These are phyloP conservation scores for Halcyon leucocephala DNA, from an alignment of 2,797 vertebrate genomes.

Conservation along the genomic window DNA sequence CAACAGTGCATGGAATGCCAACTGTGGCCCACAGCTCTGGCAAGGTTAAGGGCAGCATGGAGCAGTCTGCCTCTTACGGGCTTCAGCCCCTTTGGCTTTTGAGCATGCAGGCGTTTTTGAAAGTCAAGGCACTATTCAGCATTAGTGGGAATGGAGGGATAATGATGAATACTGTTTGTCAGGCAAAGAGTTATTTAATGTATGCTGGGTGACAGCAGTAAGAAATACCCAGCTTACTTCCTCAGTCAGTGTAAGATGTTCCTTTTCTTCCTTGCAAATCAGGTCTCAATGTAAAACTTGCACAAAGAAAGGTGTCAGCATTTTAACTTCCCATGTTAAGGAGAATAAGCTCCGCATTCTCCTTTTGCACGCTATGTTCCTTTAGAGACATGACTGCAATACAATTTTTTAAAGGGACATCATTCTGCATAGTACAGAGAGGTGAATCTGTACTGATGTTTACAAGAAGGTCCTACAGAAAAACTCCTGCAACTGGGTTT, in stretches of 20 bases:
- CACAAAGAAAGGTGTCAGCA: background rate
- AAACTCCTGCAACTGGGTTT: background rate
- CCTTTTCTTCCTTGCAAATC: background rate
- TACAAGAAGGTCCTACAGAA: background rate
- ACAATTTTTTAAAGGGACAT: background rate
- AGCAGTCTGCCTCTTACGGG: background rate
- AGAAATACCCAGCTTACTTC: background rate
- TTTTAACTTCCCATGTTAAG: background rate
- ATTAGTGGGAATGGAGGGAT: background rate
- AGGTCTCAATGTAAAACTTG: background rate
- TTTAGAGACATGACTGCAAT: background rate
- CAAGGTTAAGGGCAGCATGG: background rate
- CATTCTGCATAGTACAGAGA: background rate
- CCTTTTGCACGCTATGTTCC: background rate
- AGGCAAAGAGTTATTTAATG: background rate
- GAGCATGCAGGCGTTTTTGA: background rate
- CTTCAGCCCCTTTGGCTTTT: background rate
- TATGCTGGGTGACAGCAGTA: background rate
- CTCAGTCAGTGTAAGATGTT: background rate
- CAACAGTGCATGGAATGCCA: fast-evolving
- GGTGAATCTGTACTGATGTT: background rate
- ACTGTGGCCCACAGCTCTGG: fast-evolving
- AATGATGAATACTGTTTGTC: background rate
- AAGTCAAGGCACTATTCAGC: background rate
- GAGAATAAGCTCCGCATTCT: background rate